These are phyloP conservation scores for Chloromyia formosa DNA, from an alignment of 2,888 invertebrate genomes.

Conservation along the genomic window DNA sequence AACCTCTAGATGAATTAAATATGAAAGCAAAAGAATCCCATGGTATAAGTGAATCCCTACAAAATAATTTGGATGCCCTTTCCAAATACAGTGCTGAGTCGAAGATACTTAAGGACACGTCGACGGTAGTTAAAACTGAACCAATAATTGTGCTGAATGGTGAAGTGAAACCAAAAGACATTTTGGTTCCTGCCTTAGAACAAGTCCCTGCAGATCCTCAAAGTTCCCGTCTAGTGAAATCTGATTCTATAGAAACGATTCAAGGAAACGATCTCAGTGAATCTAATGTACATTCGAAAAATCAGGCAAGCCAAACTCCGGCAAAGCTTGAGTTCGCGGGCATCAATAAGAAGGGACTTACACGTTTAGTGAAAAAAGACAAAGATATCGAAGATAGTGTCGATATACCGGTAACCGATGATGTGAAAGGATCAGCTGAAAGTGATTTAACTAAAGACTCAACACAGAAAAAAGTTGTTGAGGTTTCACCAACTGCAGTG, in stretches of 20 bases:
- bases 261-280: not conserved
- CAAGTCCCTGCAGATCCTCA: not conserved
- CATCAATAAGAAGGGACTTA: not conserved
- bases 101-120: not conserved
- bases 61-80: slow-evolving; percentile 9
- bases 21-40: slow-evolving; percentile 11
- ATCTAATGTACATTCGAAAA: not conserved
- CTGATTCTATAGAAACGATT: not conserved
- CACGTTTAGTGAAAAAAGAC: not conserved
- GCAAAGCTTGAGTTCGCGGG: not conserved
- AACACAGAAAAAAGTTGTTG: not conserved
- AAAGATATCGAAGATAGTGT: not conserved
- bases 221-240: too few species aligned
- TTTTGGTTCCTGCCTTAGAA: not conserved
- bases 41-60: not conserved
- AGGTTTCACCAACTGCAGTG: too few species aligned
- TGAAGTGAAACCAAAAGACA: slow-evolving; percentile 13
- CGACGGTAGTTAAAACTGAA: not conserved
- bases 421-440: not conserved
- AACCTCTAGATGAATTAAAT: slow-evolving; percentile 13
- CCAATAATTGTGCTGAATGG: not conserved
- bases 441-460: not conserved
- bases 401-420: not conserved
- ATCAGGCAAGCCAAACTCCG: not conserved
- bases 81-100: not conserved